Base-by-base conservation (phyloP, 2,797 vertebrate genomes). In the Gymnopithys bicolor region DNA sequence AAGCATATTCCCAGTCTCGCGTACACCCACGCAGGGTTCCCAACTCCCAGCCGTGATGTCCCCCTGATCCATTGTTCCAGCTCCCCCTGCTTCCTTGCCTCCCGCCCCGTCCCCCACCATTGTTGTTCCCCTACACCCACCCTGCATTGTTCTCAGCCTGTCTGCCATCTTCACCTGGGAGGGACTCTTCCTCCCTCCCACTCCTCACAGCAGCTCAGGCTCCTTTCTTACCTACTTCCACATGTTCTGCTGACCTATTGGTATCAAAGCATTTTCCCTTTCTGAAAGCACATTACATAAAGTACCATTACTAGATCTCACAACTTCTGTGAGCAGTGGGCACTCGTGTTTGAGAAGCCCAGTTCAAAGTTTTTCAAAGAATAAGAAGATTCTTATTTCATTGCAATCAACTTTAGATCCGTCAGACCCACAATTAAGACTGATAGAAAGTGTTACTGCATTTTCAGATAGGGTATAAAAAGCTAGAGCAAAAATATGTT, bases 21-120 rank as follows among this genome's bases (percentile, higher is more conserved):
- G 19, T 85, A 97, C 97, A 85, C 94, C 94, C 94, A 97, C 97
- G 80, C 94, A 94, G 82, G 84, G 84, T 97, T 95, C 77, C 71
- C 93, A 97, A 81, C 94, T 96, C 96, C 80, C 8, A 59, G 93
- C 95, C 13, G 7, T 37, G 68, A 96, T 95, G 92, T 89, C 95
- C 91, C 95, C 95, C 92, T 8, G 7, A 69, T 7, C 15, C 80
- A 96, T 94, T 95, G 96, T 97, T 96, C 96, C 94, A 93, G 95
- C 91, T 82, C 89, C 67, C 95, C 74, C 60, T 60, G 45, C 92
- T 96, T 85, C 95, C 77, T 87, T 3, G 0, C 52, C 95, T 89
- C 90, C 94, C 35, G 2, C 79, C 78, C 77, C 17, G 2, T 69
- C 73, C 84, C 63, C 49, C 32, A 62, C 79, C 73, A 96, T 90